Conservation (phyloP, 2,888 invertebrate genomes). For the Gasteruption jaculator region DNA sequence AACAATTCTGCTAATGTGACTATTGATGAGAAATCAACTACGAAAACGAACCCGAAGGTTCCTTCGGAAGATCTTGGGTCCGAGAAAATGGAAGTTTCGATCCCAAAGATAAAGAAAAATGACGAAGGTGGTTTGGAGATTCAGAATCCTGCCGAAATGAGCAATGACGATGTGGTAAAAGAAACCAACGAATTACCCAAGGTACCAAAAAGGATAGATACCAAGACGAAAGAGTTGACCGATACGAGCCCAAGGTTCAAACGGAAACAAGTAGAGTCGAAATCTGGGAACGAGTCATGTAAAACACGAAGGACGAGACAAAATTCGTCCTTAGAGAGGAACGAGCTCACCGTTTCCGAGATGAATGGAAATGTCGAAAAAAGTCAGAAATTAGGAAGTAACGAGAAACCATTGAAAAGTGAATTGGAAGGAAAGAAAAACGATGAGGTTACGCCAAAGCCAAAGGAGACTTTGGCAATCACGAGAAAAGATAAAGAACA, state of each 20-base stretch:
- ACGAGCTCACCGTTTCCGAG: too few relatives aligned
- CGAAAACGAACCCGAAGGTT: neutral
- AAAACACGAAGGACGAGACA: too few relatives aligned
- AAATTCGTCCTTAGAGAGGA: too few relatives aligned
- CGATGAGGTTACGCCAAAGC: neutral
- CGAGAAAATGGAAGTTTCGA: neutral
- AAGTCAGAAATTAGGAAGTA: neutral
- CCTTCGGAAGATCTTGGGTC: neutral
- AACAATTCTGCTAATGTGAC: neutral
- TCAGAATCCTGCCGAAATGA: neutral
- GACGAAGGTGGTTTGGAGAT: too few relatives aligned
- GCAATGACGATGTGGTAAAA: neutral
- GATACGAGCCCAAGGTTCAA: too few relatives aligned
- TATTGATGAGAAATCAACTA: constrained; percentile 1
- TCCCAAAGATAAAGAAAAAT: neutral
- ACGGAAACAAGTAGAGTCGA: too few relatives aligned
- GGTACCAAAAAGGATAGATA: too few relatives aligned
- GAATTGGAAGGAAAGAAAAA: constrained; percentile 2
- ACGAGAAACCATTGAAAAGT: constrained; percentile 1
- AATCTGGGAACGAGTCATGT: too few relatives aligned
- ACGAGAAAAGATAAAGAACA: constrained; percentile 6
- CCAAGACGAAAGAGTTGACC: too few relatives aligned
- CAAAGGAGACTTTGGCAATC: neutral
- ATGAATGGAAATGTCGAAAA: neutral
- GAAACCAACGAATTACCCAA: too few relatives aligned